Conservation (phyloP, 2,888 invertebrate genomes). For the Mythimna vitellina region DNA sequence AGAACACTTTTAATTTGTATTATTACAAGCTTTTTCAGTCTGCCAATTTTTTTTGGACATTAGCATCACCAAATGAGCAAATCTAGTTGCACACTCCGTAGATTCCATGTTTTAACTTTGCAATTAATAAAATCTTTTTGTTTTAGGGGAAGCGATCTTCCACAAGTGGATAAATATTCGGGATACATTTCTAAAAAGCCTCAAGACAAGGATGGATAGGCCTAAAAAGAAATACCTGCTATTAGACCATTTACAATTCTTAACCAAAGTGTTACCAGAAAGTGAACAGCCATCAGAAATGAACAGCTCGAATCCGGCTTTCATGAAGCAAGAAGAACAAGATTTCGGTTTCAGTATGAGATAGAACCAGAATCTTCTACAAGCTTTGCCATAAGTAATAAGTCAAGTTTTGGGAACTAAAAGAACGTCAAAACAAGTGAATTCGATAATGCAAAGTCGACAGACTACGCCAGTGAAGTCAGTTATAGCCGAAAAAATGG, state of each 20-base stretch:
- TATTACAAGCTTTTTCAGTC: too few relatives aligned
- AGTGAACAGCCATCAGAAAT: constrained; percentile 59
- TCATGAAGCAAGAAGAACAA: constrained; percentile 68
- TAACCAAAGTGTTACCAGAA: constrained; percentile 72
- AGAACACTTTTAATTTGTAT: too few relatives aligned
- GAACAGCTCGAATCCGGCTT: constrained; percentile 41
- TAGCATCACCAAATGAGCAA: too few relatives aligned
- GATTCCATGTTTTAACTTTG: neutral
- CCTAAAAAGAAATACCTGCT: constrained; percentile 79
- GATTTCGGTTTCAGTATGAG: constrained; percentile 34
- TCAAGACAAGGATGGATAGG: constrained; percentile 77
- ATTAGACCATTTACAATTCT: constrained; percentile 80
- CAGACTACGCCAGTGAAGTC: constrained; percentile 28
- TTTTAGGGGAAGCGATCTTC: constrained; percentile 79
- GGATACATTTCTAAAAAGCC: constrained; percentile 83
- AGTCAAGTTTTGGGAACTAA: constrained; percentile 23
- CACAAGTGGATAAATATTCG: constrained; percentile 86
- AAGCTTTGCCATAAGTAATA: constrained; percentile 29
- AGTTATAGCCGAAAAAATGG: constrained; percentile 39
- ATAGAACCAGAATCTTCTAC: constrained; percentile 27
- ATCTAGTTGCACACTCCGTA: neutral
- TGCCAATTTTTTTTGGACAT: neutral
- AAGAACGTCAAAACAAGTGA: constrained; percentile 37
- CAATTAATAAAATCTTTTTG: constrained; percentile 5
- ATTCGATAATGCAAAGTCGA: constrained; percentile 36